phyloP scores from a whole-genome alignment of 1,140 invertebrate genomes.

The Drosophila cardini region DNA sequence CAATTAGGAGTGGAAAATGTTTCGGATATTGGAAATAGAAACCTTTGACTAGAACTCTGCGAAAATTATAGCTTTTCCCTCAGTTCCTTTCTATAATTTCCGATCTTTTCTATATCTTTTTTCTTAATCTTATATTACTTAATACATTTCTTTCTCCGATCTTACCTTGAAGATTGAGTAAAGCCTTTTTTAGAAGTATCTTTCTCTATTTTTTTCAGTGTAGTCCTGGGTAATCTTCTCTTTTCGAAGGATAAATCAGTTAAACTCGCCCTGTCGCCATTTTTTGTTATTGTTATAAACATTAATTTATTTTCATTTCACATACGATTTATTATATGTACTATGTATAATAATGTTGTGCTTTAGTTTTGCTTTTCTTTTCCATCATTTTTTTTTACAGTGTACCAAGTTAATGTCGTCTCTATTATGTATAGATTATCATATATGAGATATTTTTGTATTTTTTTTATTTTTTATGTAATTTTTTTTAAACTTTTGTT shows the following conservation, averaged over 20 bases:
- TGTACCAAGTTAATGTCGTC: conserved; percentile 62
- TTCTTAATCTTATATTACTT: no score
- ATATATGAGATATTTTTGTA: conserved; percentile 55
- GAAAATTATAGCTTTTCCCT: no score
- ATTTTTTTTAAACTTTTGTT: conserved; percentile 27
- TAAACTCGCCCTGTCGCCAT: conserved; percentile 68
- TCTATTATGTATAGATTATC: conserved; percentile 66
- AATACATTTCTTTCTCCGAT: no score
- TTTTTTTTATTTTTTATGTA: conserved; percentile 55
- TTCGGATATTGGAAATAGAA: no score
- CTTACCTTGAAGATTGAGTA: no score
- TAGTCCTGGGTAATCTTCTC: no score
- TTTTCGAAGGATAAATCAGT: conserved; percentile 62
- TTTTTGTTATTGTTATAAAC: conserved; percentile 68
- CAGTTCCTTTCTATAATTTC: no score
- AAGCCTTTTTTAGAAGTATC: no score
- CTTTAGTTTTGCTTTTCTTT: conserved; percentile 46
- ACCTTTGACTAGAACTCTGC: no score
- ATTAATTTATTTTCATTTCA: conserved; percentile 72
- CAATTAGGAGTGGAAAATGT: no score
- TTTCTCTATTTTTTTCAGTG: no score
- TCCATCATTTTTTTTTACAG: conserved; percentile 63
- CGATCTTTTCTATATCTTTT: no score
- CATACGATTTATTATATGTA: conserved; percentile 60
- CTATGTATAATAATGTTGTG: conserved; percentile 61